These are phyloP conservation scores for Phalacrocorax pelagicus DNA, from an alignment of 2,113 vertebrate species.

Conservation along the genomic window DNA sequence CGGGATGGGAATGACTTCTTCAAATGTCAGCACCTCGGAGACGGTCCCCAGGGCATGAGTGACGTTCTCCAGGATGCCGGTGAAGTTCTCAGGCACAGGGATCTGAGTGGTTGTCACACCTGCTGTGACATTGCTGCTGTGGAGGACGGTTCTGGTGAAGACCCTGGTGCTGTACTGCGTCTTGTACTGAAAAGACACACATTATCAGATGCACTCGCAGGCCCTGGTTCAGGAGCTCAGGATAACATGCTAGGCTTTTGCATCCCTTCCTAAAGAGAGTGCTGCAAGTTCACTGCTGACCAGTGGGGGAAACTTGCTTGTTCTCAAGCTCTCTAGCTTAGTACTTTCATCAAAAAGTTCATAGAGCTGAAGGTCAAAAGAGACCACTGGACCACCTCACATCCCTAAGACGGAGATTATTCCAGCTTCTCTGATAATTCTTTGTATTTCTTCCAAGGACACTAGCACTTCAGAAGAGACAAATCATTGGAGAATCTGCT, in stretches of 20 bases:
- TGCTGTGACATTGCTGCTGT: constrained; percentile 57
- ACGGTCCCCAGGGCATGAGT: constrained; percentile 76
- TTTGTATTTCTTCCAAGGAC: not conserved
- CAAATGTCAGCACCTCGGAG: constrained; percentile 83
- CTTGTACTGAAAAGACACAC: constrained; percentile 87
- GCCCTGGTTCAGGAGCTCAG: not conserved
- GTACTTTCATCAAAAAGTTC: not conserved
- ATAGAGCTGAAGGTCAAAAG: not conserved
- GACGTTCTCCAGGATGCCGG: constrained; percentile 74
- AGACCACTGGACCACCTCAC: not conserved
- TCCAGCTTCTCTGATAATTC: not conserved
- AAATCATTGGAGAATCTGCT: not conserved
- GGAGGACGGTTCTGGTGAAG: constrained; percentile 71
- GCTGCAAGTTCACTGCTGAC: not conserved
- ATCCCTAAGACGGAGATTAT: not conserved
- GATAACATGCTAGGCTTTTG: not conserved
- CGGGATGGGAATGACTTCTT: constrained; percentile 86
- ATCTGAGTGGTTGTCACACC: constrained; percentile 48
- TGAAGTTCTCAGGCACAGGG: constrained; percentile 65
- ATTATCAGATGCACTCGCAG: not conserved
- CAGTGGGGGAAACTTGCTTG: not conserved
- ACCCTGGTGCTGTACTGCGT: constrained; percentile 83
- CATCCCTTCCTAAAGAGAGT: not conserved
- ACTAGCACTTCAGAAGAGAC: not conserved
- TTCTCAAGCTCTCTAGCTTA: not conserved